These are phyloP conservation scores for Lontra canadensis DNA, from an alignment of 2,113 vertebrate species.

Conservation along the genomic window DNA sequence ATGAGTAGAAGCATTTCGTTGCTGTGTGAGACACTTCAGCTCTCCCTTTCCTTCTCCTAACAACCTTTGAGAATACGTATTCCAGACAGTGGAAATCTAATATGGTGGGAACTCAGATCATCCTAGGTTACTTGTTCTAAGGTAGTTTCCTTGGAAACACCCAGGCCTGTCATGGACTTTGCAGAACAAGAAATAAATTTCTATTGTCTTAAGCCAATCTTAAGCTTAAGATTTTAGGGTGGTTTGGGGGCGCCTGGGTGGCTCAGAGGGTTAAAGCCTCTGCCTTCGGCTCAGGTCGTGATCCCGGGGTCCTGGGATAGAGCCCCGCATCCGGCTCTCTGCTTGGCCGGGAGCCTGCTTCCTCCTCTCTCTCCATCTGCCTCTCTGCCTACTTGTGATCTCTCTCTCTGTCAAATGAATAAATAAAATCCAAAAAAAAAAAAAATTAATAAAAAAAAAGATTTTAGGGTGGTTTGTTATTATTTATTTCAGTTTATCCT, in stretches of 20 bases:
- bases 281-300: too few relatives aligned
- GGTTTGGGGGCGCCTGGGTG: too few relatives aligned
- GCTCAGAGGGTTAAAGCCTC: too few relatives aligned
- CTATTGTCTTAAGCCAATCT: not conserved
- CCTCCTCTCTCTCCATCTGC: too few relatives aligned
- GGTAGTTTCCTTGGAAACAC: not conserved
- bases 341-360: too few relatives aligned
- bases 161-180: not conserved
- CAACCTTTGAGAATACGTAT: not conserved
- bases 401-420: too few relatives aligned
- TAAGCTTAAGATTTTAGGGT: not conserved
- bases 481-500: not conserved
- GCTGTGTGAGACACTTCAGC: not conserved
- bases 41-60: not conserved
- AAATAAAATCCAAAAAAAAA: too few relatives aligned
- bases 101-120: not conserved
- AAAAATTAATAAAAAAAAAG: too few relatives aligned
- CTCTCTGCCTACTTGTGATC: too few relatives aligned
- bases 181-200: not conserved
- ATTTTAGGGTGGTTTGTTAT: not conserved
- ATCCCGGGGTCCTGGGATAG: too few relatives aligned
- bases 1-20: not conserved
- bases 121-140: not conserved
- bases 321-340: too few relatives aligned
- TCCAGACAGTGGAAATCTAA: not conserved